Base-by-base conservation (phyloP, 1,140 invertebrate genomes). In the Drosophila funebris region DNA sequence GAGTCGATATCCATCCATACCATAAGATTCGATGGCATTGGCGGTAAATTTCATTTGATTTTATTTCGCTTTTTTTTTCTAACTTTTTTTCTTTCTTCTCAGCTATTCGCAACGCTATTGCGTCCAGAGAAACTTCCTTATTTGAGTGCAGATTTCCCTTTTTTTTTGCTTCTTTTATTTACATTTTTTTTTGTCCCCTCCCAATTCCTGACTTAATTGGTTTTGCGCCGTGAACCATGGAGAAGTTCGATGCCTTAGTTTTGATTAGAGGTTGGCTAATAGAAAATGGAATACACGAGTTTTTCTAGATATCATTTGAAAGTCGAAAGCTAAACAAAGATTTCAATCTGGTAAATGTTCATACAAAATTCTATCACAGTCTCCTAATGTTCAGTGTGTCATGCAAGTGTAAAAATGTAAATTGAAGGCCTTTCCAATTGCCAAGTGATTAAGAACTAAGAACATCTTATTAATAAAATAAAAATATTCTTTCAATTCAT, bases 11-110 rank as follows among this genome's bases (percentile, higher is more conserved):
- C 58, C 43, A 61, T 72, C 61, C 52, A 48, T 56, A 39, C 78
- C 62, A 62, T 43, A 52, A 20, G 43, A 43, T 22, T 5, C 58
- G 50, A 54, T 61, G 41, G 57, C 48, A 67, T 57, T 58, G 83
- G 79, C 83, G 83, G 83, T 88, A 88, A 71, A 88, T 79, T 88
- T 88, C 54, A 88, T 88, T 88, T 88, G 83, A 88, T 88, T 88
- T 89, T 83, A 83, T 88, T 88, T 82, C 44, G 57, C 37, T 73
- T 82, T 18, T 41, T 73, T 82, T 18, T 58, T 50, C 16, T 37
- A 13, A 14, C 29, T 27, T 33, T 29, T 50, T 41, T 18, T 20
- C 13, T 31, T 71, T 52, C 33, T 39, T 71, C 46, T 44, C 43
- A 63, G 68, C 50, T 58, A 58, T 61, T 61, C 27, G 61, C 56